These are phyloP conservation scores for Drosophila pseudotalamancana DNA, from an alignment of 2,888 invertebrate genomes.

Conservation along the genomic window DNA sequence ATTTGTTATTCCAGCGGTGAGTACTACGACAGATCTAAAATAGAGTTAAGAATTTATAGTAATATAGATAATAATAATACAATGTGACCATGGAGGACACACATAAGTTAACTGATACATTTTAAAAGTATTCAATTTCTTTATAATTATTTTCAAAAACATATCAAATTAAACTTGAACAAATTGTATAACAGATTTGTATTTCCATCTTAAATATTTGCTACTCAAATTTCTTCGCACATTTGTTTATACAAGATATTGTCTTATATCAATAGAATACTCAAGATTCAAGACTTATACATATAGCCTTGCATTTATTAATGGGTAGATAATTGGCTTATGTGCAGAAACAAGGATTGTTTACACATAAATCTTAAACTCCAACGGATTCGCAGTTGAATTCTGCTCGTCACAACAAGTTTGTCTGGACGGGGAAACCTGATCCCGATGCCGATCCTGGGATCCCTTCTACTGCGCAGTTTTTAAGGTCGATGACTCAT, in stretches of 20 bases:
- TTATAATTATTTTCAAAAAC: not conserved
- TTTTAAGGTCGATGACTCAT: conserved; percentile 68
- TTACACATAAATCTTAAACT: conserved; percentile 16
- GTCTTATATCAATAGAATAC: not conserved
- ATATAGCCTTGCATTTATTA: conserved; percentile 1
- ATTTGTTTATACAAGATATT: not conserved
- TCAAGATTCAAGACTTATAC: not conserved
- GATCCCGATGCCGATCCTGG: conserved; percentile 49
- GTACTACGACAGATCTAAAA: conserved; percentile 6
- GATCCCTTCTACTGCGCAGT: conserved; percentile 2
- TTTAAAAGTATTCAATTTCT: not conserved
- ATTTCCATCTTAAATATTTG: conserved; percentile 6
- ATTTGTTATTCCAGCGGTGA: conserved; percentile 91
- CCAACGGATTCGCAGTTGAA: conserved; percentile 14
- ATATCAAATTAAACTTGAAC: not conserved
- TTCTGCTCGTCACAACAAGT: conserved; percentile 37
- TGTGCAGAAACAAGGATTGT: conserved; percentile 25
- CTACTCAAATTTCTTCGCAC: not conserved
- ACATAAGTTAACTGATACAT: not conserved
- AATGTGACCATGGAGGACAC: not conserved
- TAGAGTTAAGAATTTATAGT: not conserved
- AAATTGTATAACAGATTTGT: not conserved
- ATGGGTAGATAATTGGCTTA: conserved; percentile 48
- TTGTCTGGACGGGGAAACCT: conserved; percentile 51
- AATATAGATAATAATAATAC: not conserved